Conservation (phyloP, 1,140 invertebrate genomes). For the Steinernema feltiae region DNA sequence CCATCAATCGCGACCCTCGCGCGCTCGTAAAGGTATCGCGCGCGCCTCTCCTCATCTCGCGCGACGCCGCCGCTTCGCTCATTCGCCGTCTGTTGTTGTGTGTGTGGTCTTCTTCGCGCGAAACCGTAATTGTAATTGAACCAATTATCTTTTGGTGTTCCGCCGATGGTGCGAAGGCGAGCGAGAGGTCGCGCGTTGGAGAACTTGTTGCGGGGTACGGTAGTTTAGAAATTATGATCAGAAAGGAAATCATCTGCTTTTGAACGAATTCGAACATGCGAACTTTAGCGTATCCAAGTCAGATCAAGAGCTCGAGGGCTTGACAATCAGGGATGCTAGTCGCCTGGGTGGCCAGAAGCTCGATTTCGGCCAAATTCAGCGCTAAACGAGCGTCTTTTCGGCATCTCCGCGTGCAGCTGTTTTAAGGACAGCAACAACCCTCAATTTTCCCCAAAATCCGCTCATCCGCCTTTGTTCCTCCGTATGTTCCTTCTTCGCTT, state of each 20-base stretch:
- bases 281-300: too few relatives aligned
- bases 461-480: conserved; percentile 5
- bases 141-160: conserved; percentile 6
- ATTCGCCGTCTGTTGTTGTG: not conserved
- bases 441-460: not conserved
- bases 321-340: too few relatives aligned
- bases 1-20: not conserved
- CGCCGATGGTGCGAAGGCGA: not conserved
- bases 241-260: too few relatives aligned
- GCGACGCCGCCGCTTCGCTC: not conserved
- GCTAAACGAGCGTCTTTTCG: too few relatives aligned
- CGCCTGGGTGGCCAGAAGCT: too few relatives aligned
- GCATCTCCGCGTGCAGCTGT: too few relatives aligned
- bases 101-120: not conserved
- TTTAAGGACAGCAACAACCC: not conserved
- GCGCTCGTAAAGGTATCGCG: conserved; percentile 12
- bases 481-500: not conserved
- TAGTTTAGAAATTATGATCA: not conserved
- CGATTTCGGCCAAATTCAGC: too few relatives aligned
- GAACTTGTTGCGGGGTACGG: not conserved
- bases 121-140: not conserved
- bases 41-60: not conserved
- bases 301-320: too few relatives aligned
- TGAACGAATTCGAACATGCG: too few relatives aligned
- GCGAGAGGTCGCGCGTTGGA: not conserved